Evolutionary conservation across 2,113 vertebrate species (phyloP), one percentile per base, ranked within the genome.

Genomic region (Callocephalon fimbriatum): DNA sequence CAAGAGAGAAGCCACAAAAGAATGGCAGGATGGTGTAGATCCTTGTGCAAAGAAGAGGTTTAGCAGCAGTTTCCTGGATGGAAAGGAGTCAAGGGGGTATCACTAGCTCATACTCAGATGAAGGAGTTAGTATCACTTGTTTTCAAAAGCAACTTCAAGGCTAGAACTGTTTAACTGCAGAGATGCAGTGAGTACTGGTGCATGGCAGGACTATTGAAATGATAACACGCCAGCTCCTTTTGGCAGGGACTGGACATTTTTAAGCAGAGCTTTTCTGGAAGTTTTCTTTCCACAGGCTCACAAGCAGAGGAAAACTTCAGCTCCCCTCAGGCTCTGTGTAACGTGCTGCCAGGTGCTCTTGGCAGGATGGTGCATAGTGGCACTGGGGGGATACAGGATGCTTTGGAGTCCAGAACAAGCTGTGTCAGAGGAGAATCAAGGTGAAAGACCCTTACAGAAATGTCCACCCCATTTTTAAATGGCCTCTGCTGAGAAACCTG

Each of bases 271-370:
- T 86, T 75, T 96, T 76, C 58, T 91, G 67, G 26, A 68, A 65
- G 1, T 65, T 90, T 89, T 85, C 23, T 67, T 85, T 67, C 54
- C 23, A 31, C n/a, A 25, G 56, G 12, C 44, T 86, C 67, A 48
- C 17, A 85, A 74, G 26, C 32, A 79, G 79, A 71, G 32, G 47
- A 92, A 65, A 68, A 18, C 35, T 74, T 58, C 23, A 51, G n/a
- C 31, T 90, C 27, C 21, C 50, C 56, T 58, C 0, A 0, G 47
- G n/a, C 21, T 90, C 37, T 84, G 63, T 0, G 0, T 20, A 27
- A 58, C 0, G 1, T 19, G n/a, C 29, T 66, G 47, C 15, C 67
- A 53, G 35, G 14, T 38, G 54, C 12, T 73, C 31, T 54, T 1
- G 0, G 22, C 42, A 70, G 70, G 10, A 26, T 47, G 68, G 48